Evolutionary conservation across 2,797 vertebrate genomes (phyloP).

Genomic region (Epinephelus malabaricus): DNA sequence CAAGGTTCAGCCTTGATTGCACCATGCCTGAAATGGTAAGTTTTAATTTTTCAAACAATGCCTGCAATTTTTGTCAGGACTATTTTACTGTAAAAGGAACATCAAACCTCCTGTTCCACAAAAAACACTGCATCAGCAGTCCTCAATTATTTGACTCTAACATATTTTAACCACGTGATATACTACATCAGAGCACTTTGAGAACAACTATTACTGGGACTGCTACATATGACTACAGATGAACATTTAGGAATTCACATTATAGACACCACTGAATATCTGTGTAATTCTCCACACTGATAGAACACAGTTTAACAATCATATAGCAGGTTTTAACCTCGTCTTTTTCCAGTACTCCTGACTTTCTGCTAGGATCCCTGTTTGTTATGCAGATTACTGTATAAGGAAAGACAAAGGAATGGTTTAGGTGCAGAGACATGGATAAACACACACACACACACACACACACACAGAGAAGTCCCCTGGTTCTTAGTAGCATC

Average conservation of each 20-base stretch:
- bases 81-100: too few relatives aligned
- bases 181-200: too few relatives aligned
- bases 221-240: neutral
- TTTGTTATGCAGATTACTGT: constrained; percentile 42
- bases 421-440: constrained; percentile 5
- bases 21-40: too few relatives aligned
- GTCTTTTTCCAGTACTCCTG: neutral
- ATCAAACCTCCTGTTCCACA: too few relatives aligned
- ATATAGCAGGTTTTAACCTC: neutral
- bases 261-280: neutral
- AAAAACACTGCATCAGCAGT: too few relatives aligned
- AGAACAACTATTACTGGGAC: neutral
- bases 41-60: too few relatives aligned
- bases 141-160: too few relatives aligned
- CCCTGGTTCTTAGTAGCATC: constrained; percentile 30
- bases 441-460: constrained; percentile 46
- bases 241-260: neutral
- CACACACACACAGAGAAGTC: constrained; percentile 31
- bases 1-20: too few relatives aligned
- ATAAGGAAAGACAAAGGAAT: constrained; percentile 40
- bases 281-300: neutral
- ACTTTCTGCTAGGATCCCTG: neutral
- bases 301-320: neutral
- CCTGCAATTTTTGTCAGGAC: too few relatives aligned
- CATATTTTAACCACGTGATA: too few relatives aligned